phyloP scores from a whole-genome alignment of 2,797 vertebrate species.

The Podarcis lilfordi region DNA sequence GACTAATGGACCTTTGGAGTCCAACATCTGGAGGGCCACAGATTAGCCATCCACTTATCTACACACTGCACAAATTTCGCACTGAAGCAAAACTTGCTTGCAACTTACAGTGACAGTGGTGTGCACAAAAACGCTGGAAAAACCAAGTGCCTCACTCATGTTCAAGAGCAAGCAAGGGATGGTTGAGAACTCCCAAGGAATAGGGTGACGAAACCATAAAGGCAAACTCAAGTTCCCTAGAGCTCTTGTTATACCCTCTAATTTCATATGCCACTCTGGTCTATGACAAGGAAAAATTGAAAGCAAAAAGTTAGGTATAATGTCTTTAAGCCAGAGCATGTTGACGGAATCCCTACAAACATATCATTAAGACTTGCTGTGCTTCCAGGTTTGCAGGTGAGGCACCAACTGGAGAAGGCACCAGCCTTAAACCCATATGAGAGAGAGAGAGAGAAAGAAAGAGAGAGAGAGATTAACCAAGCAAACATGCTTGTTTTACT shows the following conservation, averaged over 20 bases:
- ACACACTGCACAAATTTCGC: background rate
- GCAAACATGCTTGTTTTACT: accelerated
- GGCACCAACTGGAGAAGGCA: accelerated
- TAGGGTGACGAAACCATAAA: background rate
- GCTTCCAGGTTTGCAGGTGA: accelerated
- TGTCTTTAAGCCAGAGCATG: background rate
- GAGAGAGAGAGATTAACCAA: accelerated
- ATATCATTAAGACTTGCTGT: background rate
- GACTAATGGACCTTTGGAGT: too few species aligned
- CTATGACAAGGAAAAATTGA: background rate
- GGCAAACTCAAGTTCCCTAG: background rate
- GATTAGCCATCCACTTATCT: too few species aligned
- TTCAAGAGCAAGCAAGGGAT: background rate
- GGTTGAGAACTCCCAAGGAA: background rate
- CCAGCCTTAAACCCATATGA: background rate
- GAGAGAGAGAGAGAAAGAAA: background rate
- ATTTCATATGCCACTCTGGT: background rate
- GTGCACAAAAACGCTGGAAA: background rate
- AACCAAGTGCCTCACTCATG: background rate
- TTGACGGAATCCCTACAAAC: accelerated
- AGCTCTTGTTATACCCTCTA: background rate
- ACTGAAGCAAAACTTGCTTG: background rate
- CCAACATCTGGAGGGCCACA: too few species aligned
- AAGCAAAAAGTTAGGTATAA: background rate
- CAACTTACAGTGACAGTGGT: background rate